Evolutionary conservation across 1,140 invertebrate genomes (phyloP).

Genomic region (Onthophagus taurus): DNA sequence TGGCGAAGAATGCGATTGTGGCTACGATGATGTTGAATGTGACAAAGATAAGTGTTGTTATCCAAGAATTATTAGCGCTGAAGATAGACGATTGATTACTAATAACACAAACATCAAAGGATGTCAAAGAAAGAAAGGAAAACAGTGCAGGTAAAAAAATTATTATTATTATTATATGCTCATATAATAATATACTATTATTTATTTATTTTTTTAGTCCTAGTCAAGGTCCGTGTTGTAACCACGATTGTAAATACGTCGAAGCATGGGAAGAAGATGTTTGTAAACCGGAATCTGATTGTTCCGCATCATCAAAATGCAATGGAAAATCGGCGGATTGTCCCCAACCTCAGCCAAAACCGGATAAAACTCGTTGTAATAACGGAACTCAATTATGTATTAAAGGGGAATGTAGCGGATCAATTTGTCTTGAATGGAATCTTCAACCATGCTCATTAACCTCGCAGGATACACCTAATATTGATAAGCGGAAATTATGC

Average conservation of each 20-base stretch:
- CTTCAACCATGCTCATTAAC: constrained; percentile 95
- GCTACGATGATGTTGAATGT: constrained; percentile 90
- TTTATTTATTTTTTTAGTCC: constrained; percentile 55
- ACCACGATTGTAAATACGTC: constrained; percentile 73
- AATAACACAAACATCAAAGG: constrained; percentile 64
- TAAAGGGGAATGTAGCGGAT: constrained; percentile 87
- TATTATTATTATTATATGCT: no score
- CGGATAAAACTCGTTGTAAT: constrained; percentile 78
- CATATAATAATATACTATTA: no score
- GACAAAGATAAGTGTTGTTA: constrained; percentile 91
- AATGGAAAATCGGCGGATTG: constrained; percentile 79
- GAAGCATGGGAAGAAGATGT: constrained; percentile 48
- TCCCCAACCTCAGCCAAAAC: constrained; percentile 64
- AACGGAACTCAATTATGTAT: constrained; percentile 82
- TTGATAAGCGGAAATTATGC: constrained; percentile 76
- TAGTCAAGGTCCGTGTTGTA: constrained; percentile 93
- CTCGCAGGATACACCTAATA: constrained; percentile 67
- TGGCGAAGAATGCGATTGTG: constrained; percentile 98
- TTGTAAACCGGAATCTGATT: constrained; percentile 82
- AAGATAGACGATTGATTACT: constrained; percentile 53
- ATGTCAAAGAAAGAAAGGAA: constrained; percentile 65
- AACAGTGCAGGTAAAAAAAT: constrained; percentile 64
- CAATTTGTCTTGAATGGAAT: constrained; percentile 90
- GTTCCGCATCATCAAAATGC: constrained; percentile 75
- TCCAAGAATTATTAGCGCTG: constrained; percentile 64